Conservation (phyloP, 1,140 invertebrate genomes). For the Arion vulgaris region DNA sequence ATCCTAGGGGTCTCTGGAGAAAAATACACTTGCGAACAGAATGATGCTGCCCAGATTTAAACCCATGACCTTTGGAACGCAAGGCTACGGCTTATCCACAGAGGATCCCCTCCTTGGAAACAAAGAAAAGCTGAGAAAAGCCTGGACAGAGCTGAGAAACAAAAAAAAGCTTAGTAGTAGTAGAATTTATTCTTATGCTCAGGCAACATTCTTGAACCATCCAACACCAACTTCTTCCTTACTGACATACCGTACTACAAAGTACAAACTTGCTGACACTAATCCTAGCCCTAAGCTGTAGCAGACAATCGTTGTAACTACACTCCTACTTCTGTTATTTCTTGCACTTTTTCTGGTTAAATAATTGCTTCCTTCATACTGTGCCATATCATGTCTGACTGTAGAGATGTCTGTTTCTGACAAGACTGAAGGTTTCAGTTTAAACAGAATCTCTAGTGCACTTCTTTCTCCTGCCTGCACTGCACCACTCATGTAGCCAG, state of each 20-base stretch:
- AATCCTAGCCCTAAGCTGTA: not conserved
- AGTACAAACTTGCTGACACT: not conserved
- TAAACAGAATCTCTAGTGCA: constrained; percentile 66
- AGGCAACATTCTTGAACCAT: not conserved
- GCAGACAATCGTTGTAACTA: not conserved
- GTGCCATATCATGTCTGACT: not conserved
- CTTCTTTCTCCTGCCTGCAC: constrained; percentile 71
- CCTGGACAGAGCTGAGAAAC: no score
- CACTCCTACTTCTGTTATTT: not conserved
- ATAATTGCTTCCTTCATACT: not conserved
- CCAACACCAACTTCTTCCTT: not conserved
- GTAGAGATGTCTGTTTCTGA: not conserved
- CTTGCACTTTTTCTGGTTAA: not conserved
- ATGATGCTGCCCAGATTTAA: no score
- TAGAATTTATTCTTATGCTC: not conserved
- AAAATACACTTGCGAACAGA: no score
- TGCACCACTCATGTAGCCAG: constrained; percentile 73
- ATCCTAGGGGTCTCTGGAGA: no score
- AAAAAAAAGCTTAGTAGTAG: no score
- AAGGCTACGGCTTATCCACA: no score
- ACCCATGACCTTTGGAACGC: no score
- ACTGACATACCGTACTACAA: not conserved
- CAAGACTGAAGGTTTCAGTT: constrained; percentile 45
- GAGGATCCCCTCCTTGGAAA: no score
- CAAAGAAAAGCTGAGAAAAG: no score